These are phyloP conservation scores for Isichthys henryi DNA, from an alignment of 2,113 vertebrate species.

Conservation along the genomic window DNA sequence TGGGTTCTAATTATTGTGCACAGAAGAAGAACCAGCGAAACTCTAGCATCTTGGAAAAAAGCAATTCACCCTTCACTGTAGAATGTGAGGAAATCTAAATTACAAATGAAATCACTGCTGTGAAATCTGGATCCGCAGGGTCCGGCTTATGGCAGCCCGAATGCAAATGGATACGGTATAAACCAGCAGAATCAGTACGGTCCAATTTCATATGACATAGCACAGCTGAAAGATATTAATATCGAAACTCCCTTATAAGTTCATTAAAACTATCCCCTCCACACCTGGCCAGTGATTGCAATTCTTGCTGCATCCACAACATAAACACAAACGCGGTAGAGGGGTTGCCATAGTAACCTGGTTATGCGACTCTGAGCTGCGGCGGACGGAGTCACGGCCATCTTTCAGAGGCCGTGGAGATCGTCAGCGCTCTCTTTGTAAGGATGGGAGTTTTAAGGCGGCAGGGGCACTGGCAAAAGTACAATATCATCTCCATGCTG, in stretches of 20 bases:
- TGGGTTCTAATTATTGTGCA: background rate
- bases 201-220: background rate
- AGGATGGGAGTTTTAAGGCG: background rate
- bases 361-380: background rate
- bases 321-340: background rate
- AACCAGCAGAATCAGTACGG: background rate
- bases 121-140: background rate
- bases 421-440: background rate
- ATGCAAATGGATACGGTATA: background rate
- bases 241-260: background rate
- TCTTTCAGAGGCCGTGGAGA: background rate
- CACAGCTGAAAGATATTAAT: background rate
- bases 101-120: background rate
- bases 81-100: background rate
- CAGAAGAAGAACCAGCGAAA: background rate
- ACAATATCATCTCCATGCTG: background rate
- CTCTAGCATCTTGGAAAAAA: background rate
- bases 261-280: background rate
- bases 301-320: background rate
- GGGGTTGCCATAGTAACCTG: background rate
- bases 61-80: background rate
- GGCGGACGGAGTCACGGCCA: background rate
- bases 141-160: background rate
- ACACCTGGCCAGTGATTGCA: background rate
- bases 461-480: background rate